Evolutionary conservation across 2,797 vertebrate species (phyloP).

Genomic region (Ficedula albicollis): DNA sequence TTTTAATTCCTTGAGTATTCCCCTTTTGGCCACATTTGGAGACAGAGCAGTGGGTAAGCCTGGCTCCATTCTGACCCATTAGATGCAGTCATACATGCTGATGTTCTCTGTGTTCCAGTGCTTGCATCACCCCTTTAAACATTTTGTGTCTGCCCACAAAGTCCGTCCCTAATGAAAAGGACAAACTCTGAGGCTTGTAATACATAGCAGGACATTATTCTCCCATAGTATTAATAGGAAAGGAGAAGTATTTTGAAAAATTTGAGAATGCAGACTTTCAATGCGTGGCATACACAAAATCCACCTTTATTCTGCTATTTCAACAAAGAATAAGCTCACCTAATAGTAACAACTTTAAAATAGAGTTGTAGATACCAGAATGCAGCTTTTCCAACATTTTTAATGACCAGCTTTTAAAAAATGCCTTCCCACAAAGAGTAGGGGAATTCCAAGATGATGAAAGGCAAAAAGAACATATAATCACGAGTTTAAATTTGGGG

Average conservation of each 20-base stretch:
- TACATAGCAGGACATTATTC: rapidly evolving
- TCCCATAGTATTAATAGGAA: background rate
- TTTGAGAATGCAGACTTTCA: background rate
- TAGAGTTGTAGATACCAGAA: background rate
- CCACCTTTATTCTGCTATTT: background rate
- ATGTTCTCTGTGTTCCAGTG: background rate
- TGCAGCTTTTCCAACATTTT: background rate
- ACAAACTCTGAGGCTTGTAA: background rate
- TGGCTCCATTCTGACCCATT: background rate
- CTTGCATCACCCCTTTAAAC: background rate
- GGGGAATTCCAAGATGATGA: constrained; percentile 7
- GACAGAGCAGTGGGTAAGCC: rapidly evolving
- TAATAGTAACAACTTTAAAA: background rate
- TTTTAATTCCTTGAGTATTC: background rate
- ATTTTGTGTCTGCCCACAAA: background rate
- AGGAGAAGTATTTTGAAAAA: background rate
- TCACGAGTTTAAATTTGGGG: background rate
- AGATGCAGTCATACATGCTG: rapidly evolving
- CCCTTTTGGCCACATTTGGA: background rate
- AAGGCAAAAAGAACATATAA: background rate
- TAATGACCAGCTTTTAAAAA: background rate
- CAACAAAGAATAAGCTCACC: background rate
- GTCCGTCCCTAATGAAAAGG: background rate
- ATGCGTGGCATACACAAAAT: rapidly evolving
- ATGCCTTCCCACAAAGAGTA: background rate